A percentile compares a stretch with the other conserved stretches of the same genome.
Evolutionary conservation across 1,140 invertebrate species (phyloP).

Genomic region (Antheraea mylitta): DNA sequence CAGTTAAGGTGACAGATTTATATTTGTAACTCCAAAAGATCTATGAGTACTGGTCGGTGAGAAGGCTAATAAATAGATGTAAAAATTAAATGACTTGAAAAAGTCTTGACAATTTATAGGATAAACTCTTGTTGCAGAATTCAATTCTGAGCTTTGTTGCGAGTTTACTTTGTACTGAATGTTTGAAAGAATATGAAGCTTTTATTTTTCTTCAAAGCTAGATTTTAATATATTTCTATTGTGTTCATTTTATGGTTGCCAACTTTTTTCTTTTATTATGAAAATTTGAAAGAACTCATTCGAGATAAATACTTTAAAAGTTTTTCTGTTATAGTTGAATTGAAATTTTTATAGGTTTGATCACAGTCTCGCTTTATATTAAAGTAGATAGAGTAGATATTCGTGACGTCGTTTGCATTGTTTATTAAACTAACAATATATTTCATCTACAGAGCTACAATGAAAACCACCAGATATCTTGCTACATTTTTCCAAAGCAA

Average conservation of each 20-base stretch:
- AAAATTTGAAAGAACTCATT: not conserved
- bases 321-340: not conserved
- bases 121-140: not conserved
- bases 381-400: too few relatives aligned
- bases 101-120: not conserved
- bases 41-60: not conserved
- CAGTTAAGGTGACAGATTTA: slow-evolving; percentile 5
- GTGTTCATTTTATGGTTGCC: not conserved
- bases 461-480: too few relatives aligned
- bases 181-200: not conserved
- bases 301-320: not conserved
- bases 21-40: not conserved
- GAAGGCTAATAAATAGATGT: slow-evolving; percentile 1
- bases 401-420: too few relatives aligned
- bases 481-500: too few relatives aligned
- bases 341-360: too few relatives aligned
- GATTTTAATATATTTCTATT: slow-evolving; percentile 4
- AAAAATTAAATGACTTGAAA: slow-evolving; percentile 5
- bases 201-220: not conserved
- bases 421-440: too few relatives aligned
- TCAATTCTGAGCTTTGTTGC: not conserved
- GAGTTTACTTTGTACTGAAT: not conserved
- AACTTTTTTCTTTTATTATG: not conserved
- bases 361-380: too few relatives aligned
- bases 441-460: too few relatives aligned